Evolutionary conservation across 2,113 vertebrate species (phyloP), one percentile per base, ranked within the genome.

Genomic region (Propithecus coquereli): DNA sequence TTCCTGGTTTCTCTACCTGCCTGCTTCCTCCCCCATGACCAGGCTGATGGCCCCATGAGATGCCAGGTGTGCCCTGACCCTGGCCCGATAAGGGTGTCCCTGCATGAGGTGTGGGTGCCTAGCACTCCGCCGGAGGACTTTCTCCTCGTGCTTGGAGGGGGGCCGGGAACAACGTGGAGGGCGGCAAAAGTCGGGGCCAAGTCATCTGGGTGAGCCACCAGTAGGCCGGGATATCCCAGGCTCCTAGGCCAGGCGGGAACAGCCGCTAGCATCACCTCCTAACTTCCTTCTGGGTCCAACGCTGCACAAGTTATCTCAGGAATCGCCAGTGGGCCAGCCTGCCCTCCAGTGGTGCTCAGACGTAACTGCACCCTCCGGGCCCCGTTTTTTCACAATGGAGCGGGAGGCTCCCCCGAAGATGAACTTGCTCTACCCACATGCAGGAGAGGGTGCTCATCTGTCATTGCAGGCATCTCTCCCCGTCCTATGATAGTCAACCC

Each of bases 291-390:
- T 86, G 65, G 20, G 32, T 54, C 17, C 8, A 8, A 2, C 0
- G 4, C 40, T 8, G 22, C 50, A 52, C 14, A 30, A 76, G 4
- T 4, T 0, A 0, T 43, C 22, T n/a, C 30, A 32, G 54, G 87
- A 87, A n/a, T 89, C 4, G 34, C 71, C 79, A n/a, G 27, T 92
- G 96, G 92, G 37, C 57, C 81, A 83, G 92, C 66, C 95, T 97
- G 95, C 97, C 95, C 96, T 94, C 98, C 52, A 86, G 98, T 95
- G 98, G 90, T 27, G 0, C 2, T 30, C 4, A 0, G 32, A 1
- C 0, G 43, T n/a, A 95, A 96, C 71, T 96, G 90, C 96, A 96
- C 7, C 14, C 77, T 84, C 11, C 34, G 32, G 30, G 52, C 4
- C 14, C 27, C 0, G 6, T 37, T 91, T 91, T 95, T 89, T 63